Evolutionary conservation across 2,797 vertebrate species (phyloP), one percentile per base, ranked within the genome.

Genomic region (Myiotriccus ornatus): DNA sequence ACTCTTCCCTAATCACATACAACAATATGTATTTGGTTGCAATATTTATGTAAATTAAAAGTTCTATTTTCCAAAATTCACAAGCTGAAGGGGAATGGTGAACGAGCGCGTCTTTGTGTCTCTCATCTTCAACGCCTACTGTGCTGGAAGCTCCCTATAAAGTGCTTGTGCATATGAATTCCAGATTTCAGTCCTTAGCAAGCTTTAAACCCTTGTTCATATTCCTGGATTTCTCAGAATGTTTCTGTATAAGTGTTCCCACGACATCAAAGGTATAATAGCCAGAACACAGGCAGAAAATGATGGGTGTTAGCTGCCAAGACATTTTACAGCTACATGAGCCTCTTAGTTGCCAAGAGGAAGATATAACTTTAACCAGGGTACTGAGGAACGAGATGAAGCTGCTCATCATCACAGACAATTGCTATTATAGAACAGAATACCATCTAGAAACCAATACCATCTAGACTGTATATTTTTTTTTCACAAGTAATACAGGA

Each of bases 251-350:
- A 77, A 83, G 68, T 32, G 64, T 95, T 97, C 96, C 91, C 94
- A 96, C 62, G 50, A 96, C 94, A 95, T 95, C 94, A 97, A 95
- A 96, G 93, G 73, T 91, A 92, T 91, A 77, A 73, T 2, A n/a
- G 87, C 85, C 78, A 93, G 65, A 93, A 83, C 28, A 83, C 20
- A 92, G 82, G 90, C 84, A 89, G 92, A 90, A 95, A 90, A 95
- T 84, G 73, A 95, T 16, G 73, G 89, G 89, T 87, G 81, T 94
- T 71, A 91, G 69, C 82, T 94, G 95, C 89, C 89, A 96, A 95
- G 79, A 59, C 17, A 43, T 75, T 86, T 91, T 86, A 79, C 69
- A 93, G 50, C 35, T 71, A 50, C 56, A 35, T 3, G 28, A 91
- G 20, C 43, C 57, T 68, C 49, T 62, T 11, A 18, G 14, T 7